Base-by-base conservation (phyloP, 2,797 vertebrate species). In the Aulostomus chinensis region DNA sequence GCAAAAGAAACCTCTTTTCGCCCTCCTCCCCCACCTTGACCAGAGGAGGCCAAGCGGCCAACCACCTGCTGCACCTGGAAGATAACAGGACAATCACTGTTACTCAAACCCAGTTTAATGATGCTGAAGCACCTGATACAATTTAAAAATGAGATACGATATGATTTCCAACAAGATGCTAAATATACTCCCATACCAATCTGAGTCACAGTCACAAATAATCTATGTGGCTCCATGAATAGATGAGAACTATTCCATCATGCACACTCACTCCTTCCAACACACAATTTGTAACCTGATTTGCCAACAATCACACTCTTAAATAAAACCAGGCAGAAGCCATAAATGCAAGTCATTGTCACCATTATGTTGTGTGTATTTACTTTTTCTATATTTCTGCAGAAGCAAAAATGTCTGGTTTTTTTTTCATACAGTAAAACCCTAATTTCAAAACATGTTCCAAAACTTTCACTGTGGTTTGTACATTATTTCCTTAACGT, bases 51-150 rank as follows among this genome's bases (percentile, higher is more conserved):
- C 80, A 96, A 86, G 51, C 90, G 83, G 4, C 95, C 94, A 47
- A 98, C 97, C 43, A 97, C 96, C 68, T 95, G 94, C 88, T 98
- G 97, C 61, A 99, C 97, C 92, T 93, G 54, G 15, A 67, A 56
- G 47, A n/a, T 12, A 14, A 63, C 25, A 7, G 18, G 35, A 45
- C 5, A 16, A 4, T 2, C n/a, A n/a, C 24, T 12, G 14, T 63
- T 26, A 25, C 14, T 12, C 2, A 13, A 12, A 42, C 4, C 21
- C 18, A 7, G 45, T 53, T 34, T 17, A 8, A n/a, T 33, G 49
- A n/a, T 35, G 2, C 9, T n/a, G 17, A 46, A 15, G 56, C 11
- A 20, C 3, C 4, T 4, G 11, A 36, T 13, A 15, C 9, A 14
- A 25, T 12, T 36, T 1, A 14, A 20, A 38, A 31, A 7, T 18